These are phyloP conservation scores for Callimico goeldii DNA, from an alignment of 2,797 vertebrate species.

Conservation along the genomic window DNA sequence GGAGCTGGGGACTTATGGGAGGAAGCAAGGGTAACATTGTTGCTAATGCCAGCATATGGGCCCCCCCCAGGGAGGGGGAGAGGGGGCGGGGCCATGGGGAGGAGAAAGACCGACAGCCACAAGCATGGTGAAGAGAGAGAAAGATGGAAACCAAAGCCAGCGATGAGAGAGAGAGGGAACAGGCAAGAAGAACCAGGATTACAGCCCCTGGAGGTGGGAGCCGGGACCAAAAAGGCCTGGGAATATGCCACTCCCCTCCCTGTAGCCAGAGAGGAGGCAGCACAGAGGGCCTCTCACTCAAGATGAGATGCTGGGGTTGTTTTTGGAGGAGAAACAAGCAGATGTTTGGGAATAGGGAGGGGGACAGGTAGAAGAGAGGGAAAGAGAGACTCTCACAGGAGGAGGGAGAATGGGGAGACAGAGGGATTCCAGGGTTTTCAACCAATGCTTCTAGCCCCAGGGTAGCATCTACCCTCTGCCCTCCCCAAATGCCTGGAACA, in stretches of 20 bases:
- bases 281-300: not conserved
- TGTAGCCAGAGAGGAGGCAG: not conserved
- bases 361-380: slow-evolving; percentile 31
- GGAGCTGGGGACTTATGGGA: not conserved
- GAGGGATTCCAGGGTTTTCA: not conserved
- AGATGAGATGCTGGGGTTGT: not conserved
- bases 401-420: not conserved
- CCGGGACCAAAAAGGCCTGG: not conserved
- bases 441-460: not conserved
- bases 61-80: slow-evolving; percentile 41
- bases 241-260: not conserved
- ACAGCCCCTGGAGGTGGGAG: not conserved
- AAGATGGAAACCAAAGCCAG: not conserved
- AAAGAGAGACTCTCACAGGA: not conserved
- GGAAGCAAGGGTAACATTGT: slow-evolving; percentile 54
- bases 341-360: slow-evolving; percentile 36
- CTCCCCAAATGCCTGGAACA: not conserved
- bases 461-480: not conserved
- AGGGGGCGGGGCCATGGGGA: not conserved
- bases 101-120: slow-evolving; percentile 27
- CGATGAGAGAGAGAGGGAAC: slow-evolving; percentile 1
- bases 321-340: slow-evolving; percentile 34
- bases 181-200: not conserved
- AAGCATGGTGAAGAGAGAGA: not conserved
- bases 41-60: slow-evolving; percentile 68